Evolutionary conservation across 2,113 vertebrate genomes (phyloP), one percentile per base, ranked within the genome.

Genomic region (Epinephelus fuscoguttatus): DNA sequence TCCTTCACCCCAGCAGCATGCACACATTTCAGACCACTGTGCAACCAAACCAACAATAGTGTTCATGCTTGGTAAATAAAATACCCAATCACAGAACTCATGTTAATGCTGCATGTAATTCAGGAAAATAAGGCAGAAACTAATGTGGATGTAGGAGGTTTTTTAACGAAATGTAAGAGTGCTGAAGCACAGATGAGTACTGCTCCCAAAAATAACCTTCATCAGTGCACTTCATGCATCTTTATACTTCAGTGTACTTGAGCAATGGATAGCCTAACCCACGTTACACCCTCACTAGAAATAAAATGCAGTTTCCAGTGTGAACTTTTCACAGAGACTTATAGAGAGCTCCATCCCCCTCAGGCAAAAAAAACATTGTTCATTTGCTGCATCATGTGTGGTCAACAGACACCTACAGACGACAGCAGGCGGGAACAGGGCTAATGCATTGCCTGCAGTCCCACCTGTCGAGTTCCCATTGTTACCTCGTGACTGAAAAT

Each of bases 321-420:
- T 50, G 62, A 72, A 37, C 74, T 79, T 72, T 89, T 68, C 30
- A 63, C 23, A 45, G 57, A 66, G 68, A 78, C 42, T 56, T 69
- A 82, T 68, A 61, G 75, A 69, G 50, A 27, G 61, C 30, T 70
- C 17, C 25, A 56, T 61, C 50, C 30, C 77, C 88, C 85, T 84
- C 47, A 49, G 84, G 88, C 78, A 71, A 82, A 76, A 30, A 77
- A 88, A 91, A 85, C 82, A 89, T 80, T 81, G 84, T 81, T 91
- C 74, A 91, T 91, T 87, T 89, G 81, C 80, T 18, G 87, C 89
- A 70, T 89, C 90, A 75, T 91, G 91, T 94, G 92, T 93, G 93
- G 91, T 91, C 92, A 91, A 81, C 82, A 88, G 81, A 93, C 89
- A 87, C 71, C 83, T 67, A 40, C 84, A 75, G 84, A 88, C 37